These are phyloP conservation scores for Pseudonaja textilis DNA, from an alignment of 2,113 vertebrate species.

Conservation along the genomic window DNA sequence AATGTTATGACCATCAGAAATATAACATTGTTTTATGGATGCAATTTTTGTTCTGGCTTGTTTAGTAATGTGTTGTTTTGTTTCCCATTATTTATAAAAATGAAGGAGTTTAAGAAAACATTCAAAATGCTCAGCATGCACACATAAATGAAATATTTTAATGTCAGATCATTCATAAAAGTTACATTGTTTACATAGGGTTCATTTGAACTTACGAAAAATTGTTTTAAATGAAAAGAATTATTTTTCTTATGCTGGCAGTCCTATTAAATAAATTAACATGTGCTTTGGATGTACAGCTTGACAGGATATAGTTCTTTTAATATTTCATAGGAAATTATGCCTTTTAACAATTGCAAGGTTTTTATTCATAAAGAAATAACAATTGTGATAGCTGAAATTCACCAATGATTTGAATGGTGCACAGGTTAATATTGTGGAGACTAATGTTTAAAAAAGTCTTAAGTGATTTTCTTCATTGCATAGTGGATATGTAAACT, in stretches of 20 bases:
- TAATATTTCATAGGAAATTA: constrained; percentile 69
- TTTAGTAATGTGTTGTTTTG: constrained; percentile 33
- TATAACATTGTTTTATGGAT: constrained; percentile 49
- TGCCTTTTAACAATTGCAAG: constrained; percentile 66
- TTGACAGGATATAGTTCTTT: constrained; percentile 68
- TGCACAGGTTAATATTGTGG: constrained; percentile 38
- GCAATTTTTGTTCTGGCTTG: constrained; percentile 34
- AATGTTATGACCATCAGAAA: constrained; percentile 57
- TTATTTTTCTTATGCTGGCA: constrained; percentile 62
- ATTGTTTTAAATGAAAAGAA: constrained; percentile 72
- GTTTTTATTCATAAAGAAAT: constrained; percentile 62
- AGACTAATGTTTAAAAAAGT: constrained; percentile 37
- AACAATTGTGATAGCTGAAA: constrained; percentile 58
- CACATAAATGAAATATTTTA: constrained; percentile 75
- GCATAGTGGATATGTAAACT: constrained; percentile 77
- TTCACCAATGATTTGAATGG: constrained; percentile 52
- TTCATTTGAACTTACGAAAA: constrained; percentile 79
- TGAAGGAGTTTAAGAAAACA: constrained; percentile 70
- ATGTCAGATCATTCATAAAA: constrained; percentile 76
- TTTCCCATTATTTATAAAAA: constrained; percentile 55
- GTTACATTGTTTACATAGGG: constrained; percentile 77
- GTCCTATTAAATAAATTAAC: constrained; percentile 74
- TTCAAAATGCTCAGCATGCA: constrained; percentile 72
- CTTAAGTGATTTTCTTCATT: constrained; percentile 63
- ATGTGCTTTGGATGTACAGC: constrained; percentile 76